Base-by-base conservation (phyloP, 2,113 vertebrate genomes). In the Xenopus borealis region DNA sequence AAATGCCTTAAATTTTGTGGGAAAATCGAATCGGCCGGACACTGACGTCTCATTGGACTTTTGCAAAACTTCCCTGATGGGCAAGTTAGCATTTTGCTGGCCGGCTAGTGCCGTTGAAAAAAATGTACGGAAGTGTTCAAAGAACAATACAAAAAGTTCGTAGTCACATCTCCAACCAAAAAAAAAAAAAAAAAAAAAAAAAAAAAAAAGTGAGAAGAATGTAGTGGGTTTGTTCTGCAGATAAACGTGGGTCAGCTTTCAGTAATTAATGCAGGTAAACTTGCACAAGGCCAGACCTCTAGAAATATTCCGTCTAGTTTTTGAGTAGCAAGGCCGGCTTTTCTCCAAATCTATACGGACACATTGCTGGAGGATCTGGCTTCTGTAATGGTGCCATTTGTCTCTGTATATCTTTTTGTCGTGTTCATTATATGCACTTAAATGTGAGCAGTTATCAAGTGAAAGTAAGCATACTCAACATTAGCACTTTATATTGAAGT, bases 1-100 rank as follows among this genome's bases (percentile, higher is more conserved):
- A 87, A 78, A 90, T 91, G 92, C 94, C 94, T 95, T 94, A 96
- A 94, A 66, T 80, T 91, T 86, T 88, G 89, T 91, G 85, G 89
- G 81, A 85, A 88, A 82, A 88, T 62, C 79, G 83, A 88, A 90
- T 86, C 88, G 91, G 85, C 86, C 90, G 86, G 85, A 90, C 88
- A 91, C 83, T 84, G 86, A 90, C 88, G 84, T 86, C 11, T 88
- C 82, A 86, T 82, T 12, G 12, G 14, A 50, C 47, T 50, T 50
- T 40, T 40, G 7, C 33, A 40, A 40, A 40, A 4, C 11, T 55
- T 55, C 16, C 53, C 53, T 40, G 33, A 40, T 40, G 1, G 7
- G 8, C 33, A 40, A 6, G 33, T 40, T 40, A 40, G 33, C 33
- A 40, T 6, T 2, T 40, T 3, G 33, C 33, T 40, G 33, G 33